These are phyloP conservation scores for Uria aalge DNA, from an alignment of 2,113 vertebrate genomes.

Conservation along the genomic window DNA sequence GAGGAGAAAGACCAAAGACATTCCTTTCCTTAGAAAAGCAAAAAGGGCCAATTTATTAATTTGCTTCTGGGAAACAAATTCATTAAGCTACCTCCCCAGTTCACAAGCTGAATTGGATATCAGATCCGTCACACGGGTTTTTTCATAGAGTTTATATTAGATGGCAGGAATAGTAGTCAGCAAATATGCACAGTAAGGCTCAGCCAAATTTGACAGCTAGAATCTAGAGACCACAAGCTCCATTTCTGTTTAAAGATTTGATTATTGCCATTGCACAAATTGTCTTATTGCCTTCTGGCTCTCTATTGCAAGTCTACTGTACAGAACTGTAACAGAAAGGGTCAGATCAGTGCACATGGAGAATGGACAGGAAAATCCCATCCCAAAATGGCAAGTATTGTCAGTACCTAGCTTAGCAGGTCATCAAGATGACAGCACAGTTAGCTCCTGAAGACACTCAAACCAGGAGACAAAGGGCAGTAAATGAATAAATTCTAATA, in stretches of 20 bases:
- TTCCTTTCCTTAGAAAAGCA: background rate
- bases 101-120: background rate
- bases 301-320: background rate
- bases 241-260: background rate
- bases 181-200: background rate
- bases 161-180: background rate
- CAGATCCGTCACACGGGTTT: background rate
- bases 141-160: background rate
- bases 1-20: background rate
- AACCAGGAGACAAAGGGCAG: background rate
- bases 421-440: background rate
- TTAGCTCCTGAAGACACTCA: background rate
- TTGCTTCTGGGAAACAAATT: background rate
- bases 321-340: background rate
- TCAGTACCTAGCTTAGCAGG: background rate
- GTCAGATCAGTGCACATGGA: background rate
- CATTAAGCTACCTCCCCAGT: background rate
- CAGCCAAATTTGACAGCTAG: background rate
- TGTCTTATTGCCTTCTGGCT: background rate
- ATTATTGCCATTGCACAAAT: background rate
- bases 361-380: background rate
- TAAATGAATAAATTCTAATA: background rate
- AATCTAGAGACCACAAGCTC: background rate
- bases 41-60: background rate
- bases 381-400: background rate